Percentiles rank a stretch among this genome's conserved stretches.
phyloP scores from a whole-genome alignment of 2,113 vertebrate genomes.

The Cichladusa arquata region DNA sequence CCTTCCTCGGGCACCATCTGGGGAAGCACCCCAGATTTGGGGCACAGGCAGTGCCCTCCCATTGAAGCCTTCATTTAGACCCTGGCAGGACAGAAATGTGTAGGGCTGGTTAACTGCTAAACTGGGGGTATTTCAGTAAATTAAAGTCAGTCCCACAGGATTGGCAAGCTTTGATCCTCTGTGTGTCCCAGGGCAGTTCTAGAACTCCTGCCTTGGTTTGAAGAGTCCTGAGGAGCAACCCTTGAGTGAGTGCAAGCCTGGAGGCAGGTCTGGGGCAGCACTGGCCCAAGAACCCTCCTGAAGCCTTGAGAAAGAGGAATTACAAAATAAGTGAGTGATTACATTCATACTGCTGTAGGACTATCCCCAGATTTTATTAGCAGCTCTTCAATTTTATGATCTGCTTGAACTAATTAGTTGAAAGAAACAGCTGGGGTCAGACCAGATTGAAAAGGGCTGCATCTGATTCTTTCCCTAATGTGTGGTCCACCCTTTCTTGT shows the following conservation, averaged over 20 bases:
- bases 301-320: background rate
- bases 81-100: background rate
- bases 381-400: background rate
- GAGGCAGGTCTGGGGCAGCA: fast-evolving
- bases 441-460: background rate
- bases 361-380: background rate
- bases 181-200: background rate
- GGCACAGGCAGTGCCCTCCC: background rate
- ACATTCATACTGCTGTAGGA: background rate
- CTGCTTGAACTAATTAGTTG: background rate
- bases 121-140: background rate
- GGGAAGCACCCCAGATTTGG: background rate
- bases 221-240: background rate
- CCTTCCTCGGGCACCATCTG: background rate
- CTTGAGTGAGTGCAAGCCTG: background rate
- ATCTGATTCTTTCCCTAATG: background rate
- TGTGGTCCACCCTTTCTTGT: background rate
- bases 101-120: background rate
- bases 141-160: background rate
- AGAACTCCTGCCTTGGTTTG: background rate
- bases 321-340: background rate
- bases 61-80: background rate
- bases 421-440: background rate
- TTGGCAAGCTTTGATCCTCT: background rate
- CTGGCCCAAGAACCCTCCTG: background rate